phyloP scores from a whole-genome alignment of 2,797 vertebrate genomes.

The Alauda arvensis region DNA sequence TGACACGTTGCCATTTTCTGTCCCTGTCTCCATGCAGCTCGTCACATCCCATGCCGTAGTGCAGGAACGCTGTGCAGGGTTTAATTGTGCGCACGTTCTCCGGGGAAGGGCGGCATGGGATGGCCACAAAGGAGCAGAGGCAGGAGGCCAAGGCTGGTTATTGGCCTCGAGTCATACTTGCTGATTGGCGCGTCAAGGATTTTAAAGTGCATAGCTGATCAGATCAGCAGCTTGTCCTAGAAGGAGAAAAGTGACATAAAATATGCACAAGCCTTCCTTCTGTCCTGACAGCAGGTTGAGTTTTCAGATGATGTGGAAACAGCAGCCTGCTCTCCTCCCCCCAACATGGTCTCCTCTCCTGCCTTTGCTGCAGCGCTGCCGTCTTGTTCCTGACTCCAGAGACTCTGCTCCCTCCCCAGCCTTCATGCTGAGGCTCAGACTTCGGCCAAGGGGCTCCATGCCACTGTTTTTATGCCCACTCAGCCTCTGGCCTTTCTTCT shows the following conservation, averaged over 20 bases:
- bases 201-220: slow-evolving; percentile 30
- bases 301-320: slow-evolving; percentile 57
- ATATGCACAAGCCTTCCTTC: slow-evolving; percentile 54
- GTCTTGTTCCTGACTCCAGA: background rate
- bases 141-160: slow-evolving; percentile 39
- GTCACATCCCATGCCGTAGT: background rate
- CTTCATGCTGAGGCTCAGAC: background rate
- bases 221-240: slow-evolving; percentile 48
- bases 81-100: background rate
- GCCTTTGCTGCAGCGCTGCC: background rate
- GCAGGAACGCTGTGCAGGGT: background rate
- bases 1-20: slow-evolving; percentile 29
- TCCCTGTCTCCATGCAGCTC: background rate
- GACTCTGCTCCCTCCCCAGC: slow-evolving; percentile 1
- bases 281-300: slow-evolving; percentile 62
- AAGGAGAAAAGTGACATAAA: slow-evolving; percentile 57
- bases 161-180: slow-evolving; percentile 1
- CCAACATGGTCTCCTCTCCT: slow-evolving; percentile 19
- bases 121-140: slow-evolving; percentile 20
- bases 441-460: background rate
- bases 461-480: slow-evolving; percentile 29
- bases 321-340: slow-evolving; percentile 54
- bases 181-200: background rate
- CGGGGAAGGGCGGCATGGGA: background rate
- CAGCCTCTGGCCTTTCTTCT: slow-evolving; percentile 47